phyloP scores from a whole-genome alignment of 2,113 vertebrate species.

The Ophiodon elongatus region DNA sequence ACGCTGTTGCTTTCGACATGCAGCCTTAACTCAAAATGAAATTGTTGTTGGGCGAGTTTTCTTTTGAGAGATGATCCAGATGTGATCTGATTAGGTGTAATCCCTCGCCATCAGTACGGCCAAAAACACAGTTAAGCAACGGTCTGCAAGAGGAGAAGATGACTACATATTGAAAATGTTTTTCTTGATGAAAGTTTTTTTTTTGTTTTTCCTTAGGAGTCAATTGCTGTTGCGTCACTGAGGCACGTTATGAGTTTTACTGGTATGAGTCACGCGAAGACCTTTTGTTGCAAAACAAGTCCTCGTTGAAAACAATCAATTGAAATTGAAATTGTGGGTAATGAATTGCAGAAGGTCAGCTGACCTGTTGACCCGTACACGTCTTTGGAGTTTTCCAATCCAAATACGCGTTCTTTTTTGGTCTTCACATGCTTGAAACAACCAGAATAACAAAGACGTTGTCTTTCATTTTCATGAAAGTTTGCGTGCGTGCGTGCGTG shows the following conservation, averaged over 20 bases:
- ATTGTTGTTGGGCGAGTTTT: neutral
- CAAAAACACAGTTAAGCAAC: neutral
- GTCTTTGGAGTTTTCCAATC: neutral
- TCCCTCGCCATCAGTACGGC: neutral
- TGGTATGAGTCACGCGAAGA: slow-evolving; percentile 15
- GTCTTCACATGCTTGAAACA: neutral
- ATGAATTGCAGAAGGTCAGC: slow-evolving; percentile 42
- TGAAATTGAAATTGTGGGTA: slow-evolving; percentile 8
- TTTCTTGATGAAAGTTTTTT: neutral
- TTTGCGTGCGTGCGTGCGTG: no score
- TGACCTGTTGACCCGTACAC: slow-evolving; percentile 63
- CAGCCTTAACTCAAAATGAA: neutral
- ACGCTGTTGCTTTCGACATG: neutral
- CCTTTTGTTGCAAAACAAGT: slow-evolving; percentile 20
- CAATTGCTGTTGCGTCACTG: neutral
- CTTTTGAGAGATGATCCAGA: neutral
- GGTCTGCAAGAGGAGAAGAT: neutral
- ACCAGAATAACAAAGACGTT: slow-evolving; percentile 8
- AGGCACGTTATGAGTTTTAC: neutral
- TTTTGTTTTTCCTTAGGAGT: neutral
- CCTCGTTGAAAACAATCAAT: slow-evolving; percentile 21
- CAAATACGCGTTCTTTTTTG: slow-evolving; percentile 1
- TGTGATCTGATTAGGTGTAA: neutral
- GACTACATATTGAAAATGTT: neutral
- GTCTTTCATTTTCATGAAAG: slow-evolving; percentile 17